phyloP scores from a whole-genome alignment of 1,140 invertebrate species.

The Heterodera carotae region DNA sequence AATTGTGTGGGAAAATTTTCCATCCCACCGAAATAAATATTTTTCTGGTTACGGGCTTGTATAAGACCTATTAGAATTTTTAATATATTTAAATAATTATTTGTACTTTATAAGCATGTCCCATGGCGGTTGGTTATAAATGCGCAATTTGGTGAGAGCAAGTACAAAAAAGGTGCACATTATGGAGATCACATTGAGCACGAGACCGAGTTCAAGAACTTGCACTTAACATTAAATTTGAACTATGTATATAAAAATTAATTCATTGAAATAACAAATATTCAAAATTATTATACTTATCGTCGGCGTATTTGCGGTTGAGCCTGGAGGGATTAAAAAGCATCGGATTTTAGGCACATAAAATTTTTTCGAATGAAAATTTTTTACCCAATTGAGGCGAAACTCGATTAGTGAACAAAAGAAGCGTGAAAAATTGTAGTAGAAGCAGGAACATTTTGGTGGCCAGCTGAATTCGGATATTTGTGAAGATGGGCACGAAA shows the following conservation, averaged over 20 bases:
- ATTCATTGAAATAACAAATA: too few species aligned
- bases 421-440: conserved; percentile 58
- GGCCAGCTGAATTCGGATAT: conserved; percentile 54
- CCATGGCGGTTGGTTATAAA: conserved; percentile 60
- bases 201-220: conserved; percentile 58
- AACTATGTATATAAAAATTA: conserved; percentile 14
- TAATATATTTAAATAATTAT: too few species aligned
- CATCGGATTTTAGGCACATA: not conserved
- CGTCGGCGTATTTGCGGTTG: conserved; percentile 56
- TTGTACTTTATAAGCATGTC: conserved; percentile 53
- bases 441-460: conserved; percentile 58
- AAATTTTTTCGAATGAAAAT: not conserved
- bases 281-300: conserved; percentile 45
- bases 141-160: conserved; percentile 45
- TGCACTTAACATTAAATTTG: conserved; percentile 48
- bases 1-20: too few species aligned
- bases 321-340: conserved; percentile 21
- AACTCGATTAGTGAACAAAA: conserved; percentile 62
- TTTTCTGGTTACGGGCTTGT: too few species aligned
- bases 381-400: conserved; percentile 56
- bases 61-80: too few species aligned
- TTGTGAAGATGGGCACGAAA: conserved; percentile 57
- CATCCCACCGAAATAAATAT: too few species aligned
- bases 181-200: conserved; percentile 58
- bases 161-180: conserved; percentile 45